Evolutionary conservation across 1,140 invertebrate species (phyloP).

Genomic region (Drosophila miranda): DNA sequence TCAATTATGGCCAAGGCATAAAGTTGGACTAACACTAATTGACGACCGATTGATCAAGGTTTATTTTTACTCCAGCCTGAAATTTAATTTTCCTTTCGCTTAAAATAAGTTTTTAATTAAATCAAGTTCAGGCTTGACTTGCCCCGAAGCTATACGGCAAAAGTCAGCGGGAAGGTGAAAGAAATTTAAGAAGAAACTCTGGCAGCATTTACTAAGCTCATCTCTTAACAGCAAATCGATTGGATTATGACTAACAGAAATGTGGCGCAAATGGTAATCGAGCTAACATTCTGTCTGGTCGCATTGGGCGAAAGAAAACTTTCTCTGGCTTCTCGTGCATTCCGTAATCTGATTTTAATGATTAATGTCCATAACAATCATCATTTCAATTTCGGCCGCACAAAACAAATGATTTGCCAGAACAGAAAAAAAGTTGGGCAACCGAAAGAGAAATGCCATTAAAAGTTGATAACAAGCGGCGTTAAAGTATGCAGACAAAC

Average conservation of each 20-base stretch:
- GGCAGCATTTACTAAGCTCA: neutral
- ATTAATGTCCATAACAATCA: constrained; percentile 65
- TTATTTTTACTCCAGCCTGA: constrained; percentile 14
- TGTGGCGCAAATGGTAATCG: neutral
- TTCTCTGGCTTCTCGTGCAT: constrained; percentile 13
- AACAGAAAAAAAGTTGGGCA: constrained; percentile 32
- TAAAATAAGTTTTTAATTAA: constrained; percentile 31
- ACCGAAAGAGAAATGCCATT: constrained; percentile 61
- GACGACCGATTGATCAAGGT: constrained; percentile 35
- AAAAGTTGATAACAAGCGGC: constrained; percentile 72
- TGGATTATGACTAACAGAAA: neutral
- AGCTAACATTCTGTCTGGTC: constrained; percentile 8
- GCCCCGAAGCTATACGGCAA: constrained; percentile 3
- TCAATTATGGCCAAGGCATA: constrained; percentile 29
- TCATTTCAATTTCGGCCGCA: constrained; percentile 52
- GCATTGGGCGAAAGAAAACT: constrained; percentile 18
- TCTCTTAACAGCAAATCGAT: neutral
- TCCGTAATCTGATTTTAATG: constrained; percentile 51
- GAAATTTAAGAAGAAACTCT: neutral
- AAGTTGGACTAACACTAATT: constrained; percentile 38
- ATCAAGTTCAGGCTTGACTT: constrained; percentile 21
- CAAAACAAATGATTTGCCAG: constrained; percentile 50
- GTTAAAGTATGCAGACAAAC: constrained; percentile 64
- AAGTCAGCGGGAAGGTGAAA: constrained; percentile 3
- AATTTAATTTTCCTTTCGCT: constrained; percentile 2